Base-by-base conservation (phyloP, 1,140 invertebrate species). In the Colletes latitarsis region DNA sequence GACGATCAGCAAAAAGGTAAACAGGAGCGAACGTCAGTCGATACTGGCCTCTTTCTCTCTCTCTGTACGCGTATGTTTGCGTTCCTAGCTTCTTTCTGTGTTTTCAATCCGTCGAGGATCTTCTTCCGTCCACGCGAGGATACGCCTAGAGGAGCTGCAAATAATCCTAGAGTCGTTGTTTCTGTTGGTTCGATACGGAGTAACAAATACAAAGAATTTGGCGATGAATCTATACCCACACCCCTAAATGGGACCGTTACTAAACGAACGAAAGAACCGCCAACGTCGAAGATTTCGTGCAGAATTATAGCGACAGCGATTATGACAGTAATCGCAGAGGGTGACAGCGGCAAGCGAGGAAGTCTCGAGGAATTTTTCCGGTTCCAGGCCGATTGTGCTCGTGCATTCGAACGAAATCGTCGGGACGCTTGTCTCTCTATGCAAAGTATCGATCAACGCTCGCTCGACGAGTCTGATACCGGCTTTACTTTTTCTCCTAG, bases 391-490 rank as follows among this genome's bases (percentile, higher is more conserved):
- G 49, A 57, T 77, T 57, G 66, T 55, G 19, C 30, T 62, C 39
- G 73, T n/a, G 67, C 74, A 39, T 6, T 21, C 41, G 52, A 15
- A 77, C 41, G 52, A 15, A 77, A 58, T 69, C 64, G 53, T 19
- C 21, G 67, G 46, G 49, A 70, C 66, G 66, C 21, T 70, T 60
- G 66, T 60, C 66, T 70, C n/a, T 15, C 63, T 3, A 49, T 71
- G 64, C 43, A 19, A 80, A 55, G 68, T 66, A 75, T 80, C 77
- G 71, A 80, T 72, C 68, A 80, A 80, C 19, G 43, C 39, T 12
- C 68, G 58, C 43, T 39, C 43, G 67, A 39, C 55, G 69, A 72
- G 77, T 39, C 43, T 63, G 76, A 63, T 49, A 30, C 30, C 46
- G 68, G 57, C 49, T 63, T 79, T 64, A n/a, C 52, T 41, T 70